A percentile compares a stretch with the other conserved stretches of the same genome.
phyloP scores from a whole-genome alignment of 2,888 invertebrate species.

The Aspidiotus destructor region DNA sequence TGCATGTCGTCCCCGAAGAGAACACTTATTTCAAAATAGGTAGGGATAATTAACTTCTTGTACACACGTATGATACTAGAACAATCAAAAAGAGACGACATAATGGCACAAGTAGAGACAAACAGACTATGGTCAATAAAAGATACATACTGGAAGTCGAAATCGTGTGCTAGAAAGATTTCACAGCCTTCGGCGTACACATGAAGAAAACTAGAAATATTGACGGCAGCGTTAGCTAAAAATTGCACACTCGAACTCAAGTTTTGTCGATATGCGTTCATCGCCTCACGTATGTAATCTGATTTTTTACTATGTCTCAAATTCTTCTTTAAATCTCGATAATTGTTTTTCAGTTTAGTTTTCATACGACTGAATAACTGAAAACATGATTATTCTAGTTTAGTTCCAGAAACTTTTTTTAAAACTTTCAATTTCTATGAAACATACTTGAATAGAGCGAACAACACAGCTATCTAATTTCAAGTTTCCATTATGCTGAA shows the following conservation, averaged over 20 bases:
- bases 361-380: constrained; percentile 13
- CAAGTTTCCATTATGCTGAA: constrained; percentile 14
- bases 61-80: constrained; percentile 18
- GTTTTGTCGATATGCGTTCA: constrained; percentile 11
- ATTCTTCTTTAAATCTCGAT: constrained; percentile 14
- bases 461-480: constrained; percentile 12
- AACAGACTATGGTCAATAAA: background rate
- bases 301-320: constrained; percentile 9
- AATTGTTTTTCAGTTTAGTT: constrained; percentile 5
- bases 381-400: background rate
- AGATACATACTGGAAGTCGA: constrained; percentile 21
- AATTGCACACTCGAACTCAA: constrained; percentile 8
- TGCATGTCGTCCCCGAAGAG: background rate
- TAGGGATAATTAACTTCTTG: constrained; percentile 10
- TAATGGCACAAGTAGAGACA: background rate
- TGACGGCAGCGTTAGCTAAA: constrained; percentile 10
- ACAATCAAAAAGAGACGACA: background rate
- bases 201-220: constrained; percentile 13
- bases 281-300: constrained; percentile 3
- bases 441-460: constrained; percentile 9
- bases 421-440: background rate
- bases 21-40: constrained; percentile 9
- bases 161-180: constrained; percentile 8
- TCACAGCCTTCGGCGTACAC: constrained; percentile 16
- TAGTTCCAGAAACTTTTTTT: background rate